Evolutionary conservation across 1,140 invertebrate species (phyloP).

Genomic region (Macrostomum lignano): DNA sequence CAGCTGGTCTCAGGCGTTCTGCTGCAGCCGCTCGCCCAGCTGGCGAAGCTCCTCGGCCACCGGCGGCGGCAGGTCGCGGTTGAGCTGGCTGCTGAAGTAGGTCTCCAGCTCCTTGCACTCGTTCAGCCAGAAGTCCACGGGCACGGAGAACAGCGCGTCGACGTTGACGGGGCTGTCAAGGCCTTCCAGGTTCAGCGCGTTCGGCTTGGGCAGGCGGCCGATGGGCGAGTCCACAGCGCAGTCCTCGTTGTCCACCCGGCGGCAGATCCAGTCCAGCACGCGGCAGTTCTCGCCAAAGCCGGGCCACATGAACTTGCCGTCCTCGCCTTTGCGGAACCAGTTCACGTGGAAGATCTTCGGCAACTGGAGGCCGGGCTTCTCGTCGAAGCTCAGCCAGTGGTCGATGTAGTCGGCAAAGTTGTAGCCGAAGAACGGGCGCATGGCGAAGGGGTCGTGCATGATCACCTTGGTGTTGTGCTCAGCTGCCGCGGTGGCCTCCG

Average conservation of each 20-base stretch:
- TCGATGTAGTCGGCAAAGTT: constrained; percentile 69
- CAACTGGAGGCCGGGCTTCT: constrained; percentile 31
- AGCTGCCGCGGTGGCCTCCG: constrained; percentile 6
- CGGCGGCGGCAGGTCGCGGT: constrained; percentile 60
- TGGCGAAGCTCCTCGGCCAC: no score
- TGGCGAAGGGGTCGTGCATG: constrained; percentile 87
- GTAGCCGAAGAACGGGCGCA: constrained; percentile 87
- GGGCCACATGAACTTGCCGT: constrained; percentile 75
- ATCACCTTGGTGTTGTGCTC: constrained; percentile 39
- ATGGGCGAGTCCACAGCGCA: constrained; percentile 15
- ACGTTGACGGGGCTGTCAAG: no score
- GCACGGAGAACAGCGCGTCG: constrained; percentile 51
- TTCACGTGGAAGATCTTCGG: constrained; percentile 89
- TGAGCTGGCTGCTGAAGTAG: constrained; percentile 71
- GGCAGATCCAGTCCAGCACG: constrained; percentile 72
- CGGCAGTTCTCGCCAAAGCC: constrained; percentile 84
- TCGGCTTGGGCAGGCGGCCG: constrained; percentile 20
- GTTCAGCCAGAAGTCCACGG: constrained; percentile 63
- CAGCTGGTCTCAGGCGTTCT: no score
- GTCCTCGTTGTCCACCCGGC: constrained; percentile 43
- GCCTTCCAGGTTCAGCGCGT: no score
- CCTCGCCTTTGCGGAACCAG: constrained; percentile 61
- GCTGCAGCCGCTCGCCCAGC: no score
- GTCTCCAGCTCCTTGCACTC: constrained; percentile 51
- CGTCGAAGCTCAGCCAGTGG: constrained; percentile 57